A percentile compares a stretch with the other conserved stretches of the same genome.
Conservation (phyloP, 2,797 vertebrate species). For the Corythornis leucogaster region DNA sequence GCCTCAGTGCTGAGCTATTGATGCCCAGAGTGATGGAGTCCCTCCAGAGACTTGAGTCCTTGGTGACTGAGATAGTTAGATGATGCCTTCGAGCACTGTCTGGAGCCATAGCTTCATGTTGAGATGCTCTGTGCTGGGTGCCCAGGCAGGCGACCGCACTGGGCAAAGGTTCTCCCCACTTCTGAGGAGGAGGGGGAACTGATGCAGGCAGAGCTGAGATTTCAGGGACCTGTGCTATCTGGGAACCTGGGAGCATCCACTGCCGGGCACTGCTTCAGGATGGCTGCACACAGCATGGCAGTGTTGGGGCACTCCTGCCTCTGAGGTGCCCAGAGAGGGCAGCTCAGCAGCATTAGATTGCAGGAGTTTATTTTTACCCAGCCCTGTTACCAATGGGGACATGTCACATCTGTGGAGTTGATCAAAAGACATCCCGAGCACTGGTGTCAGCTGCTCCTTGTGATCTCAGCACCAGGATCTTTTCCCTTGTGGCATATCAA, state of each 20-base stretch:
- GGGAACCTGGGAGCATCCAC: background rate
- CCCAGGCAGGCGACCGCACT: accelerated
- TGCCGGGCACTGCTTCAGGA: background rate
- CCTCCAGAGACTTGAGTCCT: background rate
- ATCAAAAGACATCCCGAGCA: constrained; percentile 70
- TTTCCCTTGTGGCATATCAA: constrained; percentile 75
- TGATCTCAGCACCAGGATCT: constrained; percentile 70
- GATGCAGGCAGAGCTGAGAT: background rate
- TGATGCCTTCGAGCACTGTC: background rate
- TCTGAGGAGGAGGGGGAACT: accelerated
- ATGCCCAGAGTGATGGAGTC: background rate
- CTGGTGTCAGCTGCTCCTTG: constrained; percentile 75
- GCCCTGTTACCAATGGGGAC: constrained; percentile 72
- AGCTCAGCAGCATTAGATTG: constrained; percentile 59
- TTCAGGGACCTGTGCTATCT: background rate
- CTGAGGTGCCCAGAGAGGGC: constrained; percentile 4
- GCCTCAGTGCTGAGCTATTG: background rate
- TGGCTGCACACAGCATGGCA: background rate
- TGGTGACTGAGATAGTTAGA: background rate
- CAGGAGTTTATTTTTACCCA: constrained; percentile 77
- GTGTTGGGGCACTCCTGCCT: background rate
- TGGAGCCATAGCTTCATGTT: accelerated
- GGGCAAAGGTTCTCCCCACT: background rate
- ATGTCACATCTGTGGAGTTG: constrained; percentile 69
- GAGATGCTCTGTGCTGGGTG: background rate